phyloP scores from a whole-genome alignment of 2,113 vertebrate genomes.

The Xenopus laevis region DNA sequence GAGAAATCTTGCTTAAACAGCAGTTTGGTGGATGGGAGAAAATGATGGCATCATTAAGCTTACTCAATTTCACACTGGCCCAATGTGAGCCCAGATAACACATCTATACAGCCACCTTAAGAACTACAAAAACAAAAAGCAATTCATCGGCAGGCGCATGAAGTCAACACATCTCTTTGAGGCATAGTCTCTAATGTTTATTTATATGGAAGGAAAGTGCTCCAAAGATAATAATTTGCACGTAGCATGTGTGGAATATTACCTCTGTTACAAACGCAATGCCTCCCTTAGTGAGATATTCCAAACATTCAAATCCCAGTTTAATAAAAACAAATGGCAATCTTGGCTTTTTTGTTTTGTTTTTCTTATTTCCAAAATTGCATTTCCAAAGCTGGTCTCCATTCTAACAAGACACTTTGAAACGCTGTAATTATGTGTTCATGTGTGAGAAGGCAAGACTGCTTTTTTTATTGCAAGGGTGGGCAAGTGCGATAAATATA shows the following conservation, averaged over 20 bases:
- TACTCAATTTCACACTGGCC: constrained; percentile 41
- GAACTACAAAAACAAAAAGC: constrained; percentile 48
- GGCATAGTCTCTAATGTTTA: constrained; percentile 50
- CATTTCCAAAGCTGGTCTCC: constrained; percentile 55
- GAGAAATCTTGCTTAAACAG: constrained; percentile 35
- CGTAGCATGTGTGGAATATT: constrained; percentile 59
- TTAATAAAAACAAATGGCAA: constrained; percentile 77
- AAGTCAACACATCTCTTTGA: constrained; percentile 53
- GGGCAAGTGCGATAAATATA: constrained; percentile 52
- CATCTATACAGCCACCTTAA: constrained; percentile 14
- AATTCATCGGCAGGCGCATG: constrained; percentile 52
- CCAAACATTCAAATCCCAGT: constrained; percentile 72
- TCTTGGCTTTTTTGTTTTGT: constrained; percentile 52
- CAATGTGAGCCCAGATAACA: constrained; percentile 39
- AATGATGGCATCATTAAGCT: constrained; percentile 42
- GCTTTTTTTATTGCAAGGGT: constrained; percentile 23
- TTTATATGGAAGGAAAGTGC: constrained; percentile 53
- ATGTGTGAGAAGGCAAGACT: constrained; percentile 48
- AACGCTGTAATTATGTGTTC: constrained; percentile 61
- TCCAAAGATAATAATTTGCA: constrained; percentile 65
- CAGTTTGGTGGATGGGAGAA: constrained; percentile 34
- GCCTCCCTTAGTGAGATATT: constrained; percentile 60
- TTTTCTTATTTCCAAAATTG: constrained; percentile 59
- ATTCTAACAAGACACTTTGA: constrained; percentile 58
- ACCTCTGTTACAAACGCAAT: constrained; percentile 65